phyloP scores from a whole-genome alignment of 2,113 vertebrate genomes.

The Seriola rivoliana region DNA sequence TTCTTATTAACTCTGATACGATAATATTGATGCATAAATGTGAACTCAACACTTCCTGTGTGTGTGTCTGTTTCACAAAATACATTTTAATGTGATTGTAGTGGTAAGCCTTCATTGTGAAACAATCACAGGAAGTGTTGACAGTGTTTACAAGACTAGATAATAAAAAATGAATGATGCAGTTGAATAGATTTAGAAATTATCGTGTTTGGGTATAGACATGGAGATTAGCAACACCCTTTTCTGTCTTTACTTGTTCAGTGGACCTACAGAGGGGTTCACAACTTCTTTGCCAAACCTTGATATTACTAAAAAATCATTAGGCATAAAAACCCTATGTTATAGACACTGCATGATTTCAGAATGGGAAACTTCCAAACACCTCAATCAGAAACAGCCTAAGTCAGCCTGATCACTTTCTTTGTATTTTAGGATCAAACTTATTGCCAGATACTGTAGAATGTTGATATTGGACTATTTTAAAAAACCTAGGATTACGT shows the following conservation, averaged over 20 bases:
- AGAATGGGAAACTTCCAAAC: no score
- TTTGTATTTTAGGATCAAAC: no score
- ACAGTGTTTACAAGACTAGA: neutral
- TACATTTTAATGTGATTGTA: neutral
- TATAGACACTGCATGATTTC: no score
- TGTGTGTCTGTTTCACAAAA: neutral
- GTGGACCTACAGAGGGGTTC: neutral
- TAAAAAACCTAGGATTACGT: no score
- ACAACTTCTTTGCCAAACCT: neutral
- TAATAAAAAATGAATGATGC: neutral
- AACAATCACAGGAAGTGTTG: neutral
- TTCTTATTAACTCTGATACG: neutral
- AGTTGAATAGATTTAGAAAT: neutral
- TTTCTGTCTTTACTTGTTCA: neutral
- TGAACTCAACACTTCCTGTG: neutral
- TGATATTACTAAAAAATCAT: neutral
- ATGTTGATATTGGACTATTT: no score
- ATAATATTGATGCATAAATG: neutral
- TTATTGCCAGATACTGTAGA: no score
- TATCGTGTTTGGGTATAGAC: neutral
- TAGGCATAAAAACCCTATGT: neutral
- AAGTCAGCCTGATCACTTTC: no score
- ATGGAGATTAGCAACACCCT: neutral
- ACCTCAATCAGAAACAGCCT: no score
- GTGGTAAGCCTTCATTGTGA: neutral